A percentile compares a stretch with the other conserved stretches of the same genome.
phyloP scores from a whole-genome alignment of 2,113 vertebrate species.

The Scytalopus superciliaris region DNA sequence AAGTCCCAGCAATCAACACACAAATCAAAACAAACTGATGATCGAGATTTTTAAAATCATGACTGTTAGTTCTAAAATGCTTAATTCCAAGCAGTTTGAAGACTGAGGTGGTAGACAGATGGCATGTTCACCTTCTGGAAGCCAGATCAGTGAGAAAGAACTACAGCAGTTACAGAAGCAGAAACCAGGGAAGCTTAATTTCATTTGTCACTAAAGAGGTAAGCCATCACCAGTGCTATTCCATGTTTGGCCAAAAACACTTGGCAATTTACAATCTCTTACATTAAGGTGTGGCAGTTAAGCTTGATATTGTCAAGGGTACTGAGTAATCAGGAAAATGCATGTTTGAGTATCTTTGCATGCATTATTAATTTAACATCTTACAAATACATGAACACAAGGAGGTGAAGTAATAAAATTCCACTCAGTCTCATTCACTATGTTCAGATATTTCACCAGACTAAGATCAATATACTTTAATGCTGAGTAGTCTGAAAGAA shows the following conservation, averaged over 20 bases:
- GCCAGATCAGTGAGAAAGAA: background rate
- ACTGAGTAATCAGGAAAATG: slow-evolving; percentile 10
- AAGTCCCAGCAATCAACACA: background rate
- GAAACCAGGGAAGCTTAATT: background rate
- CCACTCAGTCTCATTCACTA: background rate
- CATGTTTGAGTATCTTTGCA: background rate
- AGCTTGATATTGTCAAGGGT: background rate
- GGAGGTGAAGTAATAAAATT: slow-evolving; percentile 21
- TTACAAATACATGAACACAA: background rate
- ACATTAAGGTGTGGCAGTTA: slow-evolving; percentile 2
- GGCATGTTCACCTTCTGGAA: background rate
- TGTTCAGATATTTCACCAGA: background rate
- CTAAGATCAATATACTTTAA: slow-evolving; percentile 18
- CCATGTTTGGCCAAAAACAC: background rate
- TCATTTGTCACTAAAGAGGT: background rate
- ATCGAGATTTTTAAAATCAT: background rate
- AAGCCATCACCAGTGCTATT: background rate
- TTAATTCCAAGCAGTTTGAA: background rate
- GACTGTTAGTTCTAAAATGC: background rate
- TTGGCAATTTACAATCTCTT: background rate
- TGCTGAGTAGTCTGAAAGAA: background rate
- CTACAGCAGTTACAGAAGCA: background rate
- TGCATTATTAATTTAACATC: slow-evolving; percentile 30
- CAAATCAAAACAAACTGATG: background rate
- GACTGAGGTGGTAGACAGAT: background rate